Base-by-base conservation (phyloP, 2,888 invertebrate species). In the Sesia bembeciformis region DNA sequence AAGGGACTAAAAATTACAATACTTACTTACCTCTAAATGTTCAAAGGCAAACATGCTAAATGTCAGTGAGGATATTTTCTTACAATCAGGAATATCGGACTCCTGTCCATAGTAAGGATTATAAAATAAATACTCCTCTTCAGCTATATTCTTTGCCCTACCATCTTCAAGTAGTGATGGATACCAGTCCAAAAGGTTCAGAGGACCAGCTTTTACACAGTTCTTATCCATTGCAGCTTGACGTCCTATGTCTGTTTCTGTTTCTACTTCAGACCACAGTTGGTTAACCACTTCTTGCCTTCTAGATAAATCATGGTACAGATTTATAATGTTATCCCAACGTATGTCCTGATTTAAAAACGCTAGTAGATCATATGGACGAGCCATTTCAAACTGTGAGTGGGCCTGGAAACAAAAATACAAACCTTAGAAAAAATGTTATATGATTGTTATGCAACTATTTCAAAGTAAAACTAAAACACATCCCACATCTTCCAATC, bases 341-440 rank as follows among this genome's bases (percentile, higher is more conserved):
- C 94, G 84, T 49, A 92, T 92, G 69, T 95, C 95, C 83, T 96
- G 96, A 58, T 94, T 93, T 67, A 96, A 78, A 66, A 96, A 92
- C 3, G 93, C 92, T 54, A 95, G 82, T 51, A 96, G 84, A 75
- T 96, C 95, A 69, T 93, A 92, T 0, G 95, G 94, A 40, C 92
- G 89, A 43, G 92, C 91, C 81, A 96, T 84, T 76, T 93, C 91
- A 80, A 93, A 95, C 4, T 94, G 92, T 3, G 95, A 94, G 68
- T 94, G 93, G 65, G 91, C 76, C 95, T 95, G 79, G 56, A 90
- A 82, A 54, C 54, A 58, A 60, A 1, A 23, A 23, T 23, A 23
- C 23, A 23, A 23, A 23, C 23, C 23, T 1, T 23, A 23, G 23
- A 23, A 23, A 23, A 23, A 23, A 23, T 23, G 2, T 23, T 23